These are phyloP conservation scores for Trichogramma evanescens DNA, from an alignment of 2,888 invertebrate species.

Conservation along the genomic window DNA sequence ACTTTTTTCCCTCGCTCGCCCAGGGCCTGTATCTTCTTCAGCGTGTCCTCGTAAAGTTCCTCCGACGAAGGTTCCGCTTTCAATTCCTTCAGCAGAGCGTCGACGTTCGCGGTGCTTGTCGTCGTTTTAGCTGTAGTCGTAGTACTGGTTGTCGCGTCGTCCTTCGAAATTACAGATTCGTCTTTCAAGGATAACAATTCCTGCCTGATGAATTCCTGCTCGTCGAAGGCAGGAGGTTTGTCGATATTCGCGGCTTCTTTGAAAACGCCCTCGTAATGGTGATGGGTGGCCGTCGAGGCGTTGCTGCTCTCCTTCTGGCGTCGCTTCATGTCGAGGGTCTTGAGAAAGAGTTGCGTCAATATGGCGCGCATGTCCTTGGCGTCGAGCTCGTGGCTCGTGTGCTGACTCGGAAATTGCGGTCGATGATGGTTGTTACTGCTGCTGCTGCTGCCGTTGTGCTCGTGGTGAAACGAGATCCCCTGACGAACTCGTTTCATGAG, in stretches of 20 bases:
- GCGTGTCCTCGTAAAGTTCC: conserved; percentile 57
- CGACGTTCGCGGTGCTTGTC: background rate
- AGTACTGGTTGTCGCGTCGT: background rate
- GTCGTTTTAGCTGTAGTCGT: background rate
- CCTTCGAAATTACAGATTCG: background rate
- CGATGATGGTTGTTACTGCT: background rate
- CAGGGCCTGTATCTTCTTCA: conserved; percentile 53
- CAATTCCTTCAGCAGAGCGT: background rate
- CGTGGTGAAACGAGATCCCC: conserved; percentile 58
- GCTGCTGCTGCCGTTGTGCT: conserved; percentile 17
- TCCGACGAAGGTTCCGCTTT: conserved; percentile 34
- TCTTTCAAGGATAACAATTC: conserved; percentile 5
- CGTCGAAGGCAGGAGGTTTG: conserved; percentile 28
- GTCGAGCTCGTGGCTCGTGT: conserved; percentile 37
- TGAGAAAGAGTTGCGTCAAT: conserved; percentile 33
- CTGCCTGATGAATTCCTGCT: conserved; percentile 17
- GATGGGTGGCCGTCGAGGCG: conserved; percentile 27
- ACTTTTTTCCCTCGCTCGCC: conserved; percentile 56
- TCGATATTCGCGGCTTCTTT: conserved; percentile 36
- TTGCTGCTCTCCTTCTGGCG: conserved; percentile 29
- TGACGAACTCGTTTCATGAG: conserved; percentile 58
- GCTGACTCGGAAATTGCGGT: conserved; percentile 20
- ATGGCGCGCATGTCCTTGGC: conserved; percentile 37
- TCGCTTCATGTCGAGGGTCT: conserved; percentile 34
- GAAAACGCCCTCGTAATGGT: conserved; percentile 38